Evolutionary conservation across 2,113 vertebrate genomes (phyloP).

Genomic region (Xenotilapia leptura): DNA sequence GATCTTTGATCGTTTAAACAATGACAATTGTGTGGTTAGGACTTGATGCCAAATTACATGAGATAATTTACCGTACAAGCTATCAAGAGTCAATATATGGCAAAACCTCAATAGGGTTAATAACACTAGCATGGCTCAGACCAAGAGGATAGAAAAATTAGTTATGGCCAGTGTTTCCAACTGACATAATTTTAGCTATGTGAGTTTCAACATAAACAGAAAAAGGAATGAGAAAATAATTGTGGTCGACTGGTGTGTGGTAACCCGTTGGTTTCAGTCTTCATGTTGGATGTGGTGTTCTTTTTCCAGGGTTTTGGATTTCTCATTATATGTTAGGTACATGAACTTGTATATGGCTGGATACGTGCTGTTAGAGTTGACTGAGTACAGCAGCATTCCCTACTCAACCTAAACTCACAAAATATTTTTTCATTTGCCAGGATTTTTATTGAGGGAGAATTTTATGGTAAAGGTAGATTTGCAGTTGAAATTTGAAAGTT

Average conservation of each 20-base stretch:
- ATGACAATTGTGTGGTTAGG: background rate
- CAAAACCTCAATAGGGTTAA: background rate
- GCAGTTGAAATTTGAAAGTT: background rate
- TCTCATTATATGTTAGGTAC: constrained; percentile 43
- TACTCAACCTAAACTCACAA: constrained; percentile 1
- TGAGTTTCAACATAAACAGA: constrained; percentile 63
- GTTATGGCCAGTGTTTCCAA: constrained; percentile 45
- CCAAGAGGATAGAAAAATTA: constrained; percentile 44
- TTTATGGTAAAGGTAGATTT: background rate
- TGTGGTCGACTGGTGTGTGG: constrained; percentile 55
- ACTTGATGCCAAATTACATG: background rate
- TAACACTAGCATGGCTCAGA: background rate
- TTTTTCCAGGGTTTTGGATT: constrained; percentile 62
- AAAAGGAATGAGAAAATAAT: constrained; percentile 61
- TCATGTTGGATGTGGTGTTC: constrained; percentile 34
- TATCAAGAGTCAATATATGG: background rate
- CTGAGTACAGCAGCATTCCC: background rate
- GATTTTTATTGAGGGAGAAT: background rate
- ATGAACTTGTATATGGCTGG: constrained; percentile 14
- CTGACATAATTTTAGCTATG: constrained; percentile 45
- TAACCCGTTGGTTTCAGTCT: constrained; percentile 24
- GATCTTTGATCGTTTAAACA: background rate
- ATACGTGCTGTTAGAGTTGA: constrained; percentile 10
- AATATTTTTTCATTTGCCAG: background rate
- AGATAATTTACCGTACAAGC: background rate